Base-by-base conservation (phyloP, 2,113 vertebrate species). In the Corydoras maculifer region DNA sequence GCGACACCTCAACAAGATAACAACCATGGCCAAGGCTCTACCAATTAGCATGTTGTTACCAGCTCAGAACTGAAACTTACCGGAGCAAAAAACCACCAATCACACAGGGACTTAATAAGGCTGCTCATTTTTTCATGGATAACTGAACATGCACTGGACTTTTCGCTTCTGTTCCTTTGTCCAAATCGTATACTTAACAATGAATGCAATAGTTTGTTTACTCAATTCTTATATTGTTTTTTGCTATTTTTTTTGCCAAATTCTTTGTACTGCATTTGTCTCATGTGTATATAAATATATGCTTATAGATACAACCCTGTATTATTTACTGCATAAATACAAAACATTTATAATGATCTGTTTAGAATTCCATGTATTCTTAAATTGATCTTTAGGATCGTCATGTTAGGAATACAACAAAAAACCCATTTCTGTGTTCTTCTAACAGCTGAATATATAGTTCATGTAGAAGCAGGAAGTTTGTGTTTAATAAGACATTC, bases 1-100 rank as follows among this genome's bases (percentile, higher is more conserved):
- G 9, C 89, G 93, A 75, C 93, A 86, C 65, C 89, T 95, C 73
- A 92, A 90, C 87, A 90, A 91, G 65, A 88, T 89, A 8, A 82
- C 89, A 3, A 61, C 86, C 35, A 43, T 43, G 0, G 81, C 86
- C 0, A 93, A 91, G 79, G 81, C 86, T 1, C 78, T 89, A 0
- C 84, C 89, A 1, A 70, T 94, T 49, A 86, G 89, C 80, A 90
- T 94, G 79, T 83, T 87, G 12, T 83, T 94, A 79, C 89, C 92
- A 2, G 1, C 80, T 75, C 83, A 85, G 9, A 86, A 86, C 67
- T 70, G 55, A 80, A 65, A 43, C 8, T 35, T 25, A 65, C 85
- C 86, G 77, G 80, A 72, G 53, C 74, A 75, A 62, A 75, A 62
- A 76, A 77, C 79, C 55, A 73, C 65, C 73, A 77, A 74, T 79